Evolutionary conservation across 2,888 invertebrate species (phyloP).

Genomic region (Heliconius sara): DNA sequence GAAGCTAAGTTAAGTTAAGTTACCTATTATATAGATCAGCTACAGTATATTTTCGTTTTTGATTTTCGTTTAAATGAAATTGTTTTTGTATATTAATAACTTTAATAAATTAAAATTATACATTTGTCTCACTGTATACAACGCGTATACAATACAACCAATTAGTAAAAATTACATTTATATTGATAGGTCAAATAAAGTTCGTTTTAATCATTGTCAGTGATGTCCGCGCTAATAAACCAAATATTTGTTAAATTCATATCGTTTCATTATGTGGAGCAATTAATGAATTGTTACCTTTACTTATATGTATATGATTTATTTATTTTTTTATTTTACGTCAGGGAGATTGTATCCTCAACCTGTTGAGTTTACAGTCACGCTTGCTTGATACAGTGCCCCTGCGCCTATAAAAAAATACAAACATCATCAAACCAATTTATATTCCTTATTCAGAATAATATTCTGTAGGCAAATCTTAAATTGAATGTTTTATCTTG

Average conservation of each 20-base stretch:
- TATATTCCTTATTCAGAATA: no score
- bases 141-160: neutral
- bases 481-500: neutral
- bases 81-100: neutral
- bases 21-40: no score
- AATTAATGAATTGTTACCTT: neutral
- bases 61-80: no score
- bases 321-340: neutral
- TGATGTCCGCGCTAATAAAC: constrained; percentile 11
- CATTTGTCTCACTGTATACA: neutral
- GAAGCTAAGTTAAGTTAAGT: no score
- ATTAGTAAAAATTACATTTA: constrained; percentile 9
- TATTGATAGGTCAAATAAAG: constrained; percentile 23
- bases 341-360: no score
- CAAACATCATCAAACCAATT: no score
- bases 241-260: neutral
- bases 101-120: neutral
- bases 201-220: constrained; percentile 24
- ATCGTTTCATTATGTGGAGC: neutral
- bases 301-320: neutral
- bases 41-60: no score
- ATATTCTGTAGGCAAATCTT: neutral
- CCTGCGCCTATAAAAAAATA: no score
- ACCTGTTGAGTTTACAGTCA: no score
- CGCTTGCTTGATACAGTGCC: no score